phyloP scores from a whole-genome alignment of 2,113 vertebrate genomes.

The Microtus ochrogaster region DNA sequence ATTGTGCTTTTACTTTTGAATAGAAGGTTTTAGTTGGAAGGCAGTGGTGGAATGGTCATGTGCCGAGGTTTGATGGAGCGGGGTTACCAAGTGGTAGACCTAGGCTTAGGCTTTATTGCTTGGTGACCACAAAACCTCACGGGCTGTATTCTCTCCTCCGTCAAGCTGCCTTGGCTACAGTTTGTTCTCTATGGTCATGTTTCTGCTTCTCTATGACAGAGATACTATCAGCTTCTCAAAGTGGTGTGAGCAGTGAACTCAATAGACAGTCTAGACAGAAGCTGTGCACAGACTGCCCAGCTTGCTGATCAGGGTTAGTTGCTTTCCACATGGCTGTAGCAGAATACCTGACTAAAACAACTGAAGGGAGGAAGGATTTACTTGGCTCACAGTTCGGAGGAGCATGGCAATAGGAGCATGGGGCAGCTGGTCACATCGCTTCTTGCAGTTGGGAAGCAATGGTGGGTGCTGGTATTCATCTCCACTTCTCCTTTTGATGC shows the following conservation, averaged over 20 bases:
- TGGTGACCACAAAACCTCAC: not conserved
- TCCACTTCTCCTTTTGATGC: not conserved
- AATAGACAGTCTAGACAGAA: not conserved
- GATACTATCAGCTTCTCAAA: not conserved
- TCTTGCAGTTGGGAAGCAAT: not conserved
- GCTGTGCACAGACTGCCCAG: not conserved
- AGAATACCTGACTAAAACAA: not conserved
- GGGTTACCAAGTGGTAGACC: not conserved
- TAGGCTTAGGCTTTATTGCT: not conserved
- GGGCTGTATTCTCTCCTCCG: not conserved
- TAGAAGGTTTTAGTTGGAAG: constrained; percentile 16
- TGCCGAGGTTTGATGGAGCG: not conserved
- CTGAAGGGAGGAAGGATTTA: not conserved
- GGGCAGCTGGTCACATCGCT: not conserved
- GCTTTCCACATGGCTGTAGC: not conserved
- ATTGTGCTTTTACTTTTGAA: not conserved
- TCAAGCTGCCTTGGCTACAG: not conserved
- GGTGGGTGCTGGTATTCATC: too few species aligned
- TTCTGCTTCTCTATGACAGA: not conserved
- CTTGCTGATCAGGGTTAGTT: not conserved
- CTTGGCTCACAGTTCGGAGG: not conserved
- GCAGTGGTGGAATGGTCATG: not conserved
- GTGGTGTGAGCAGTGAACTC: not conserved
- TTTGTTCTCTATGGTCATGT: not conserved
- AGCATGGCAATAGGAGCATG: not conserved